Evolutionary conservation across 2,113 vertebrate genomes (phyloP).

Genomic region (Hystrix cristata): DNA sequence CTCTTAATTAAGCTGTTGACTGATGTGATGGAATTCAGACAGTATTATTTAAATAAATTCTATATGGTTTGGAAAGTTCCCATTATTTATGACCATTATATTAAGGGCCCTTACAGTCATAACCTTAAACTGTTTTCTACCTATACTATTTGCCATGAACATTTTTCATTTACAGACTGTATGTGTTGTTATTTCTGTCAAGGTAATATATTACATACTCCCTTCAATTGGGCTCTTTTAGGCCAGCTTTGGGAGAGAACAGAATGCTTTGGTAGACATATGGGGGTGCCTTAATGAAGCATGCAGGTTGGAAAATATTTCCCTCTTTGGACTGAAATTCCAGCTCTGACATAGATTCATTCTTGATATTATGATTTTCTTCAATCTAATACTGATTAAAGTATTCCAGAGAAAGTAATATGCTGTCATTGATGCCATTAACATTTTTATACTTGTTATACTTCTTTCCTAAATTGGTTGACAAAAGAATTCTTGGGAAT

Average conservation of each 20-base stretch:
- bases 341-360: not conserved
- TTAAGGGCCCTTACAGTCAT: not conserved
- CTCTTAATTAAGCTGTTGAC: not conserved
- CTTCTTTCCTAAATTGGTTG: not conserved
- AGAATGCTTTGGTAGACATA: not conserved
- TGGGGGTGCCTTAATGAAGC: not conserved
- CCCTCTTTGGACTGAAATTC: not conserved
- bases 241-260: not conserved
- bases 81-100: not conserved
- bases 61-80: not conserved
- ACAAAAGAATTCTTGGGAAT: not conserved
- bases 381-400: not conserved
- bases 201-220: not conserved
- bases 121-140: conserved; percentile 25
- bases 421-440: not conserved
- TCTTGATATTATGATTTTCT: not conserved
- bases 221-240: not conserved
- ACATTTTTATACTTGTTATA: not conserved
- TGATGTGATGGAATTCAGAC: not conserved
- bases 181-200: not conserved
- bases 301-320: not conserved
- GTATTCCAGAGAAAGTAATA: conserved; percentile 6
- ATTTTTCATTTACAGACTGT: not conserved
- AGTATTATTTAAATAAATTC: conserved; percentile 44
- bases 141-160: not conserved